Base-by-base conservation (phyloP, 2,888 invertebrate genomes). In the Noctua pronuba region DNA sequence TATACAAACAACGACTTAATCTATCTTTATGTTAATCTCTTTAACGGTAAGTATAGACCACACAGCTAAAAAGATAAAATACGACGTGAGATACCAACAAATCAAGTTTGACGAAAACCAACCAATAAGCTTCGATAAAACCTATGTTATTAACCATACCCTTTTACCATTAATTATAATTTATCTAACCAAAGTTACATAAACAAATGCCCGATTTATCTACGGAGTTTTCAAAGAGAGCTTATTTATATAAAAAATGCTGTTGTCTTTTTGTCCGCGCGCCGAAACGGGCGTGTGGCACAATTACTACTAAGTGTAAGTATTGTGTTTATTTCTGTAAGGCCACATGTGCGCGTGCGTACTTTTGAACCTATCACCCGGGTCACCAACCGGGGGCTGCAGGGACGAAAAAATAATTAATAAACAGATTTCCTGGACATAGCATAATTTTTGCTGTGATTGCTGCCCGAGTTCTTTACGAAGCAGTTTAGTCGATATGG, bases 271-370 rank as follows among this genome's bases (percentile, higher is more conserved):
- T 88, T 88, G 86, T 89, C 75, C 93, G 94, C 91, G 86, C 91
- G 93, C 91, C 86, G 86, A 88, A 89, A 88, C 90, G 88, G 92
- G 94, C 94, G 95, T 94, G 95, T 94, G 95, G 96, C 95, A 95
- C 96, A 96, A 96, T 96, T 96, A 95, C 93, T 92, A 86, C 91
- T 91, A 92, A 91, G 94, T 92, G 94, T 85, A 83, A 87, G 88
- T 95, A 95, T 95, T 94, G 92, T 95, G 95, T 96, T 95, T 96
- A 96, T 96, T 95, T 96, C 94, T 95, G 95, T 93, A 87, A 88
- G 88, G 87, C 84, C 92, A 95, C 95, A 95, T 95, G 94, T 96
- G 96, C 95, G 92, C 93, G 92, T 92, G 93, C 91, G 86, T 89
- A 88, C 89, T 89, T 89, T 89, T 89, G 90, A 90, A 89, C 89